phyloP scores from a whole-genome alignment of 2,113 vertebrate species.

The Microcebus murinus region DNA sequence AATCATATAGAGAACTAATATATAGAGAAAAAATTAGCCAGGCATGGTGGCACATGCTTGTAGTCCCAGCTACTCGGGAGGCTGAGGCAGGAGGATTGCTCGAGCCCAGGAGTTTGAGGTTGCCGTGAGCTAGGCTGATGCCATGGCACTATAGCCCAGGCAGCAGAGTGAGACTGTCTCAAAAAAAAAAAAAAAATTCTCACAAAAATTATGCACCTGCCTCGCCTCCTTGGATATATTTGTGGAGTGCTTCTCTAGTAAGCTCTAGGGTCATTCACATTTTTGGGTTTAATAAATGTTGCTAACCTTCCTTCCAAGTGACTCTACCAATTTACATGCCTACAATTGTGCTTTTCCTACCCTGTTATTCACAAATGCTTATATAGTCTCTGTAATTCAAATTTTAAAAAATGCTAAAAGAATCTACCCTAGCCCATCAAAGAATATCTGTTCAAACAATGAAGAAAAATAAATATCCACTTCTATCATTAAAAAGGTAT shows the following conservation, averaged over 20 bases:
- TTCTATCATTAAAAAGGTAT: conserved; percentile 13
- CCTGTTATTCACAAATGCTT: conserved; percentile 7
- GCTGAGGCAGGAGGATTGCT: too few relatives aligned
- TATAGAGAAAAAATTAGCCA: too few relatives aligned
- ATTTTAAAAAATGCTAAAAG: conserved; percentile 33
- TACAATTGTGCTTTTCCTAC: not conserved
- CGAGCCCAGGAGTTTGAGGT: too few relatives aligned
- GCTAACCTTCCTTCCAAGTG: conserved; percentile 30
- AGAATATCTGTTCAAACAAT: conserved; percentile 10
- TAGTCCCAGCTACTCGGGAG: too few relatives aligned
- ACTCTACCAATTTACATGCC: conserved; percentile 29
- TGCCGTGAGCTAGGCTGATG: too few relatives aligned
- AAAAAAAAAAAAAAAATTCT: not conserved
- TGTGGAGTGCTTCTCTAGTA: not conserved
- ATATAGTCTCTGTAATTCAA: conserved; percentile 14
- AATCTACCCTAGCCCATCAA: not conserved
- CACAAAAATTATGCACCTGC: not conserved
- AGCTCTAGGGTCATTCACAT: not conserved
- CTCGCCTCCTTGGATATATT: not conserved
- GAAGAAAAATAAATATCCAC: conserved; percentile 32
- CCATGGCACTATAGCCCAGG: too few relatives aligned
- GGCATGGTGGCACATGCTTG: too few relatives aligned
- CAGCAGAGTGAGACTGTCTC: too few relatives aligned
- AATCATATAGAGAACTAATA: too few relatives aligned
- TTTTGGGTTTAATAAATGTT: conserved; percentile 51